Evolutionary conservation across 2,888 invertebrate species (phyloP).

Genomic region (Cosmopolites sordidus): DNA sequence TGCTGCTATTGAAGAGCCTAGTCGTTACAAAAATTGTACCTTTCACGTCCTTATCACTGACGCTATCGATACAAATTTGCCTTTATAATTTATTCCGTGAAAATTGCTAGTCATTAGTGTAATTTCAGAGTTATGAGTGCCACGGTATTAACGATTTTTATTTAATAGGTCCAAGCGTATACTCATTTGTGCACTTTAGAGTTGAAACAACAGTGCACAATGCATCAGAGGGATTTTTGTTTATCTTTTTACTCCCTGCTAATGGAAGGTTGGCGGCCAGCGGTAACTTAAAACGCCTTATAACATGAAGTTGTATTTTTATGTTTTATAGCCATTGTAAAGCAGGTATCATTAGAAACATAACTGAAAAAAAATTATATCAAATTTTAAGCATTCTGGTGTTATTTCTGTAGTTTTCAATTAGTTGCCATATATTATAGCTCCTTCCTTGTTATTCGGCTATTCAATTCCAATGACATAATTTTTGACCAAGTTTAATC

Average conservation of each 20-base stretch:
- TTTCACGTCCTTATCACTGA: background rate
- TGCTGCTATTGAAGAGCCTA: background rate
- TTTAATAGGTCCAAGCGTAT: background rate
- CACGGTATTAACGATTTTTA: constrained; percentile 1
- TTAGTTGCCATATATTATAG: no score
- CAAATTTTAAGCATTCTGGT: no score
- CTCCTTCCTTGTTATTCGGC: no score
- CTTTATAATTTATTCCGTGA: background rate
- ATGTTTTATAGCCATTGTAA: no score
- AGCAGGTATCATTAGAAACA: no score
- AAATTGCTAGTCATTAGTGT: constrained; percentile 1
- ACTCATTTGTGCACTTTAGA: background rate
- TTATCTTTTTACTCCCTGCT: background rate
- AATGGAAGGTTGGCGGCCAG: background rate
- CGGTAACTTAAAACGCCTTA: background rate
- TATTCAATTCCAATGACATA: no score
- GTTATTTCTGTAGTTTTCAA: no score
- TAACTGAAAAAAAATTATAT: no score
- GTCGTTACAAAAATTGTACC: background rate
- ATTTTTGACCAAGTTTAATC: no score
- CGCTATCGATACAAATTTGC: background rate
- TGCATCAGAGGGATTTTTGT: background rate
- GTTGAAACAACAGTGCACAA: background rate
- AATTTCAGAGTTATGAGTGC: background rate
- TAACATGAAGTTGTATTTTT: background rate